phyloP scores from a whole-genome alignment of 2,797 vertebrate species.

The Xenops minutus region DNA sequence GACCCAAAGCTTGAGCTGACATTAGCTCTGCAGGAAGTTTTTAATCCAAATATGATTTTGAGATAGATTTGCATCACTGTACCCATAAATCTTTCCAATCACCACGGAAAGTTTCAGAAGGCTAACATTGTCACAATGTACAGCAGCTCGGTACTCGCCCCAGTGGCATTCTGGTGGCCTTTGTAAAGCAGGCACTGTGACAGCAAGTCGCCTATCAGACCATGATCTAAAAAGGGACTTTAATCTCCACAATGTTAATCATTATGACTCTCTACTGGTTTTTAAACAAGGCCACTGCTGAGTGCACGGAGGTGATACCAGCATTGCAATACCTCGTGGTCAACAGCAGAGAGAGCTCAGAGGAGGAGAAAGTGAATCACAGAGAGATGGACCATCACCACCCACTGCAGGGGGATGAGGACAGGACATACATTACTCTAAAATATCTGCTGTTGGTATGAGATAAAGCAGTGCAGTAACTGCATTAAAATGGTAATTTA shows the following conservation, averaged over 20 bases:
- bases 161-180: neutral
- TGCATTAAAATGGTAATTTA: neutral
- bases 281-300: neutral
- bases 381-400: neutral
- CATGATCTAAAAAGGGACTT: neutral
- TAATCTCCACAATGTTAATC: neutral
- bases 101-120: neutral
- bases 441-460: neutral
- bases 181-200: neutral
- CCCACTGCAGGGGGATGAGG: neutral
- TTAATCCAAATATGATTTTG: neutral
- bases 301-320: neutral
- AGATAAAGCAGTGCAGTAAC: neutral
- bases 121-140: neutral
- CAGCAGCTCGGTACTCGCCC: neutral
- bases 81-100: constrained; percentile 29
- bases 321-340: neutral
- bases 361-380: neutral
- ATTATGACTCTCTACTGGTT: neutral
- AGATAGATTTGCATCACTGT: constrained; percentile 37
- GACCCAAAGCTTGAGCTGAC: constrained; percentile 25
- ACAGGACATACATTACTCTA: neutral
- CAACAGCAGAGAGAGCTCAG: constrained; percentile 59
- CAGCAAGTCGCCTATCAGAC: neutral
- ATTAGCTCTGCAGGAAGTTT: constrained; percentile 53